Percentiles rank a stretch among this genome's conserved stretches.
Conservation (phyloP, 2,797 vertebrate species). For the Paguma larvata region DNA sequence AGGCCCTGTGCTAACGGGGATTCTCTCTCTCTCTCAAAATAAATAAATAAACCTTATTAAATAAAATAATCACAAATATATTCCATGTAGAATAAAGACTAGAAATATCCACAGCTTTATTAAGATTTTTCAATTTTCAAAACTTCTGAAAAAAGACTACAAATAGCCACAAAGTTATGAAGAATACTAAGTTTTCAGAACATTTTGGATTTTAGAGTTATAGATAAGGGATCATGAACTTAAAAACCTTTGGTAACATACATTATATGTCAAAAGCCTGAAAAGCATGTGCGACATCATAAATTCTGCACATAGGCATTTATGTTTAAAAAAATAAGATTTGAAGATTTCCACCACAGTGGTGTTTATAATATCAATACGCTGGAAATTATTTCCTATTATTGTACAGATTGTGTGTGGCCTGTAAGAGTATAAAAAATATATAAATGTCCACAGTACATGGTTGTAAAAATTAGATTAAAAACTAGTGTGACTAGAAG, state of each 20-base stretch:
- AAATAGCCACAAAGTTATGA: constrained; percentile 13
- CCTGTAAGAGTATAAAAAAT: background rate
- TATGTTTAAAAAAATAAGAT: background rate
- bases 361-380: background rate
- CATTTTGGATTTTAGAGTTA: constrained; percentile 33
- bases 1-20: no score
- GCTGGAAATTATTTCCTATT: constrained; percentile 16
- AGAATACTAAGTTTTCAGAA: constrained; percentile 37
- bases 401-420: background rate
- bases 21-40: no score
- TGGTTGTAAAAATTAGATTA: constrained; percentile 15
- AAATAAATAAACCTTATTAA: no score
- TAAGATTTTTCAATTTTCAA: constrained; percentile 2
- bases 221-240: background rate
- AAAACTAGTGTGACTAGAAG: background rate
- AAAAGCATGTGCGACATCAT: constrained; percentile 22
- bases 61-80: background rate
- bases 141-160: background rate
- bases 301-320: constrained; percentile 15
- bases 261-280: constrained; percentile 21
- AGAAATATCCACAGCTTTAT: background rate
- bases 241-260: constrained; percentile 5
- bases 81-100: background rate
- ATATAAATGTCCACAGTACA: background rate
- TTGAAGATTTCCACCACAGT: constrained; percentile 23